Evolutionary conservation across 2,113 vertebrate genomes (phyloP).

Genomic region (Toxotes jaculatrix): DNA sequence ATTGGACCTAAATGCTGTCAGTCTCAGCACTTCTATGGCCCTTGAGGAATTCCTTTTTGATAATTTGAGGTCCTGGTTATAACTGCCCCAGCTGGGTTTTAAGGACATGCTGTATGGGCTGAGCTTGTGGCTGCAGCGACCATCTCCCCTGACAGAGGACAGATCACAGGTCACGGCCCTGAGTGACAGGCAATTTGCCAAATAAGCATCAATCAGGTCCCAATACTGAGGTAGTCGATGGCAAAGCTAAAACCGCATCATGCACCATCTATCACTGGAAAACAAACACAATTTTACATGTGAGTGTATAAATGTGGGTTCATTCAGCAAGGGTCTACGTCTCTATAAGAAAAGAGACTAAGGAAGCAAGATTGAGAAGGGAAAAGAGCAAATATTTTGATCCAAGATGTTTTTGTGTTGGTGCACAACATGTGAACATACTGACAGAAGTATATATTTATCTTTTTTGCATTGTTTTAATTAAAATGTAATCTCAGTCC

Average conservation of each 20-base stretch:
- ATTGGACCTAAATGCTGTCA: background rate
- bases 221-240: background rate
- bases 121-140: background rate
- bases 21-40: background rate
- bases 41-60: background rate
- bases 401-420: background rate
- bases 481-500: constrained; percentile 3
- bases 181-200: constrained; percentile 33
- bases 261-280: constrained; percentile 3
- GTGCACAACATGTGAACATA: background rate
- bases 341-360: background rate
- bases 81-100: constrained; percentile 1
- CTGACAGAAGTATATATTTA: background rate
- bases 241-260: background rate
- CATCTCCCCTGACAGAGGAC: background rate
- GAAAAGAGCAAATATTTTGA: background rate
- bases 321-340: background rate
- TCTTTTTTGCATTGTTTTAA: constrained; percentile 7
- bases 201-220: background rate
- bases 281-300: background rate
- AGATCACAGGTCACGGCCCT: constrained; percentile 25
- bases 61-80: background rate
- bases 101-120: background rate
- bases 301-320: background rate
- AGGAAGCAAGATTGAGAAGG: background rate